These are phyloP conservation scores for Idaea biselata DNA, from an alignment of 2,888 invertebrate species.

Conservation along the genomic window DNA sequence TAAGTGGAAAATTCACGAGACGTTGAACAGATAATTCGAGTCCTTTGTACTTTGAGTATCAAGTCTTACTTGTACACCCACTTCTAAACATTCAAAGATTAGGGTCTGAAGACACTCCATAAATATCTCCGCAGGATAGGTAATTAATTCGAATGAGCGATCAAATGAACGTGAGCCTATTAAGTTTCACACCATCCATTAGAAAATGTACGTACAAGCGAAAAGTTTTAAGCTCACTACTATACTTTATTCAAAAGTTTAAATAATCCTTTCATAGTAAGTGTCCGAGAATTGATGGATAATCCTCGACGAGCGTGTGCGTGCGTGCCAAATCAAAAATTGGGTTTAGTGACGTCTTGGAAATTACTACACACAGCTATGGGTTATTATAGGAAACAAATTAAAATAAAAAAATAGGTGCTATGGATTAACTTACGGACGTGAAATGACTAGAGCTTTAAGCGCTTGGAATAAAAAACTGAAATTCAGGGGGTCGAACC, in stretches of 20 bases:
- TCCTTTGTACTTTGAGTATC: slow-evolving; percentile 44
- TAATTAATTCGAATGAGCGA: background rate
- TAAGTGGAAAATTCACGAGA: slow-evolving; percentile 50
- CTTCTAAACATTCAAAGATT: slow-evolving; percentile 29
- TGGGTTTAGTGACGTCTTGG: too few species aligned
- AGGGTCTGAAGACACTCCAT: slow-evolving; percentile 15
- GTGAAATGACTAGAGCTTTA: too few species aligned
- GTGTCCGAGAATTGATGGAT: too few species aligned
- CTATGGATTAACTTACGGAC: too few species aligned
- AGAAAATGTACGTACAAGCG: background rate
- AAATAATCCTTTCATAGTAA: too few species aligned
- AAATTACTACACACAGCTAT: too few species aligned
- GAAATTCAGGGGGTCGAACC: too few species aligned
- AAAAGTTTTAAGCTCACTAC: background rate
- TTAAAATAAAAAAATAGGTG: too few species aligned
- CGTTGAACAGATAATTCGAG: slow-evolving; percentile 49
- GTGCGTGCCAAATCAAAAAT: too few species aligned
- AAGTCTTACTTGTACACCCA: slow-evolving; percentile 21
- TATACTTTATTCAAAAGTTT: background rate
- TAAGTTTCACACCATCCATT: background rate
- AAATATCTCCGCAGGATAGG: slow-evolving; percentile 7
- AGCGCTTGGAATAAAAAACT: too few species aligned
- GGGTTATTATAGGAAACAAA: too few species aligned
- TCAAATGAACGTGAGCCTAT: background rate
- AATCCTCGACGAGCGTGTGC: too few species aligned